Evolutionary conservation across 2,113 vertebrate species (phyloP).

Genomic region (Ploceus nigricollis): DNA sequence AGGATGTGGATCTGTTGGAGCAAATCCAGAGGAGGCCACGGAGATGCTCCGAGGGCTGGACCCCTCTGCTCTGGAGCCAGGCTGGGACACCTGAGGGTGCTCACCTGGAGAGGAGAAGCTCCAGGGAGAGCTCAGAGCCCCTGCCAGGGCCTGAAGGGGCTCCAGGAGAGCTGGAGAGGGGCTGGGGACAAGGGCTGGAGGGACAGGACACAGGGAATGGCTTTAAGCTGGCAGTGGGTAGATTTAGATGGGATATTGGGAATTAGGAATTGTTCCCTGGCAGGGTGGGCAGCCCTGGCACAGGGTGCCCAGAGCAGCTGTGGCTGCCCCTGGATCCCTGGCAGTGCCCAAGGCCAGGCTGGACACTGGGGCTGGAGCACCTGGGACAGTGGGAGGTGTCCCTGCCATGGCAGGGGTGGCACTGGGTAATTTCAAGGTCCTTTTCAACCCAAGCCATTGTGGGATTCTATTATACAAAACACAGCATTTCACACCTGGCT

Average conservation of each 20-base stretch:
- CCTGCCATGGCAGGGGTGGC: not conserved
- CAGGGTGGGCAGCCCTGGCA: not conserved
- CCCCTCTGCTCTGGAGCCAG: not conserved
- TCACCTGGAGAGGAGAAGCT: not conserved
- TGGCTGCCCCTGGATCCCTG: not conserved
- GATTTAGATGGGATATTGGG: rapidly evolving
- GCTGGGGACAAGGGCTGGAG: not conserved
- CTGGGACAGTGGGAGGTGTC: not conserved
- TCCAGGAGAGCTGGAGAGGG: not conserved
- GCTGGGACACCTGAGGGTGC: rapidly evolving
- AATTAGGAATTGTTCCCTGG: not conserved
- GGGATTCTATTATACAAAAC: rapidly evolving
- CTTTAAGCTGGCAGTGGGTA: not conserved
- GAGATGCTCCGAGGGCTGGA: not conserved
- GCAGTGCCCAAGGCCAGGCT: not conserved
- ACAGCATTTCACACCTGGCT: not conserved
- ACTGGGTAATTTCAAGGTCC: not conserved
- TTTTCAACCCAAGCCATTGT: rapidly evolving
- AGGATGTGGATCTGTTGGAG: not conserved
- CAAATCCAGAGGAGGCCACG: rapidly evolving
- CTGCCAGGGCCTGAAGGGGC: rapidly evolving
- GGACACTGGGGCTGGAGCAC: not conserved
- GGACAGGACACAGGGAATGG: not conserved
- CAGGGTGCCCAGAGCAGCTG: not conserved
- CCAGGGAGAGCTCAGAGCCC: not conserved